phyloP scores from a whole-genome alignment of 2,888 invertebrate species.

The Tortrix viridana region DNA sequence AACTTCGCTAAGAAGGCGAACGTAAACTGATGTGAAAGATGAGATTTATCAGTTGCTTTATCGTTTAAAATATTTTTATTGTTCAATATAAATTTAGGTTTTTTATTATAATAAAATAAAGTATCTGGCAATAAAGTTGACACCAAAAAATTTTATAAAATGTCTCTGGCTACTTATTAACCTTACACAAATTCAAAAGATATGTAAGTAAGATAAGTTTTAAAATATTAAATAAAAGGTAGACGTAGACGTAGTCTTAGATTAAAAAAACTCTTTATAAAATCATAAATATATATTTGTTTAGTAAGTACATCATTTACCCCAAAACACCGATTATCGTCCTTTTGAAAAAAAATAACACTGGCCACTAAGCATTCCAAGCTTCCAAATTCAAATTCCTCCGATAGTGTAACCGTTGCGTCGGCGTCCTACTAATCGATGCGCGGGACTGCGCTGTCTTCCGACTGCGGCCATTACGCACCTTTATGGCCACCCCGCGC shows the following conservation, averaged over 20 bases:
- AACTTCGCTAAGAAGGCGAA: slow-evolving; percentile 5
- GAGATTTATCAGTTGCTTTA: not conserved
- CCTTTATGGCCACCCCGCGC: slow-evolving; percentile 86
- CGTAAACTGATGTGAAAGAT: not conserved
- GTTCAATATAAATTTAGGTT: not conserved
- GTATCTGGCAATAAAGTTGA: too few relatives aligned
- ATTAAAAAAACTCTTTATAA: too few relatives aligned
- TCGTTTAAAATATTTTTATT: not conserved
- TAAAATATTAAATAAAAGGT: too few relatives aligned
- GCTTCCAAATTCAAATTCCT: slow-evolving; percentile 38
- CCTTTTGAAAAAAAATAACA: slow-evolving; percentile 1
- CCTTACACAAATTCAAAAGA: too few relatives aligned
- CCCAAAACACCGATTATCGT: too few relatives aligned
- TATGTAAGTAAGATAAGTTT: too few relatives aligned
- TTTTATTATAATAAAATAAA: too few relatives aligned
- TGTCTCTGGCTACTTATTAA: too few relatives aligned
- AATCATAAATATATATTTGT: too few relatives aligned
- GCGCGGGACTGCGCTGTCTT: slow-evolving; percentile 88
- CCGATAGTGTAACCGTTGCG: slow-evolving; percentile 59
- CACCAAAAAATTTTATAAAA: too few relatives aligned
- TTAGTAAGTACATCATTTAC: too few relatives aligned
- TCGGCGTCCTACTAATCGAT: slow-evolving; percentile 87
- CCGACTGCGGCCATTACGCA: slow-evolving; percentile 89
- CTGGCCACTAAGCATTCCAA: slow-evolving; percentile 22
- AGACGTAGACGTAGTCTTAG: too few relatives aligned